These are phyloP conservation scores for Protobothrops mucrosquamatus DNA, from an alignment of 2,113 vertebrate genomes.

Conservation along the genomic window DNA sequence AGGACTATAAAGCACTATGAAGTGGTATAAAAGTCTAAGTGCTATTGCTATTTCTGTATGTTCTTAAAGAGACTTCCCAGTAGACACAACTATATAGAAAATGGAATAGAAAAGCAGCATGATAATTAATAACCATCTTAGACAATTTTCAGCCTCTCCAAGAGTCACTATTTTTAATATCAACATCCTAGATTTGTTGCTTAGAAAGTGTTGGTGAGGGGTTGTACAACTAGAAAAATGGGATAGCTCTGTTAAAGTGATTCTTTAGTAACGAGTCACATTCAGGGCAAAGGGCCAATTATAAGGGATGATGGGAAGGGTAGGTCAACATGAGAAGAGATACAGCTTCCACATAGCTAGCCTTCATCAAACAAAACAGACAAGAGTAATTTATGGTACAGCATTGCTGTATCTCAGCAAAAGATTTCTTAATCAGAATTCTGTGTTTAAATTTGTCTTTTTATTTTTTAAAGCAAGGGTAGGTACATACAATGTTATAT, in stretches of 20 bases:
- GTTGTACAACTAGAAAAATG: not conserved
- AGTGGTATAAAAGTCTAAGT: not conserved
- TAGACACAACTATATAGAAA: not conserved
- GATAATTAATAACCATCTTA: not conserved
- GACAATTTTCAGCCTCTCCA: not conserved
- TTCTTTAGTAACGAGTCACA: not conserved
- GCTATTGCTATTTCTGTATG: not conserved
- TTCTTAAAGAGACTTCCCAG: not conserved
- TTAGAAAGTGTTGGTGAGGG: not conserved
- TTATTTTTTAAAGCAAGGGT: not conserved
- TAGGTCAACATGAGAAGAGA: not conserved
- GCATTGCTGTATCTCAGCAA: not conserved
- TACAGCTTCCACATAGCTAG: not conserved
- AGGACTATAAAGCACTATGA: not conserved
- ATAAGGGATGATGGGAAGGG: not conserved
- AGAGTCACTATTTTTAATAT: not conserved
- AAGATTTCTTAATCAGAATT: not conserved
- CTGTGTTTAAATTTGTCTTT: not conserved
- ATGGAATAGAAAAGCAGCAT: not conserved
- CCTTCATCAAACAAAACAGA: not conserved
- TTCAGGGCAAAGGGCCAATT: not conserved
- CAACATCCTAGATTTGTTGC: not conserved
- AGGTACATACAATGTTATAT: not conserved
- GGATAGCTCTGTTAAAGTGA: not conserved
- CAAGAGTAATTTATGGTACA: not conserved